These are phyloP conservation scores for Andrena flavipes DNA, from an alignment of 2,888 invertebrate species.

Conservation along the genomic window DNA sequence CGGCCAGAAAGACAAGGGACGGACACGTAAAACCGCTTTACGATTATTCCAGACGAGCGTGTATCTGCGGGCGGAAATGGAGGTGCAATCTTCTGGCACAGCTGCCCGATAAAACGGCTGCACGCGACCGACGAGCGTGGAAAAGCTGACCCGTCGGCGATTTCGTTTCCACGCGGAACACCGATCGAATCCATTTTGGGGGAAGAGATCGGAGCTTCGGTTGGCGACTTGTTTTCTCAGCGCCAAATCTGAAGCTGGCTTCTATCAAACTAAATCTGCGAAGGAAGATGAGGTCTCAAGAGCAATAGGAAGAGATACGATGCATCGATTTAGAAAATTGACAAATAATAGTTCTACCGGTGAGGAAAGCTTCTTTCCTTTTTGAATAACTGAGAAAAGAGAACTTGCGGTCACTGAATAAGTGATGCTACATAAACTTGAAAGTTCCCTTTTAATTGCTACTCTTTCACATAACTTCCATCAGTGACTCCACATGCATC, in stretches of 20 bases:
- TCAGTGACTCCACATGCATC: neutral
- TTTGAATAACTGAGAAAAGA: no score
- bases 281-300: neutral
- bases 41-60: constrained; percentile 31
- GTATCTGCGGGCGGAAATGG: constrained; percentile 48
- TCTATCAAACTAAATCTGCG: neutral
- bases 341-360: neutral
- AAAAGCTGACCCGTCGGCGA: constrained; percentile 40
- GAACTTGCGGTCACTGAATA: no score
- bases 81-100: constrained; percentile 43
- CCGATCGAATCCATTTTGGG: constrained; percentile 11
- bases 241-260: neutral
- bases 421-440: no score
- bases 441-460: no score
- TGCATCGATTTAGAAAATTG: neutral
- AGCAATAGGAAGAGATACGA: neutral
- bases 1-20: neutral
- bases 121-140: constrained; percentile 23
- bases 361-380: neutral
- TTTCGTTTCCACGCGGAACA: constrained; percentile 40
- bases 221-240: constrained; percentile 19
- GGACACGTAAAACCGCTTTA: constrained; percentile 35
- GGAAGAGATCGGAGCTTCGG: constrained; percentile 13
- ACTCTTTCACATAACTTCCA: no score
- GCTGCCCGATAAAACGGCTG: constrained; percentile 44